These are phyloP conservation scores for Prenolepis imparis DNA, from an alignment of 2,888 invertebrate species.

Conservation along the genomic window DNA sequence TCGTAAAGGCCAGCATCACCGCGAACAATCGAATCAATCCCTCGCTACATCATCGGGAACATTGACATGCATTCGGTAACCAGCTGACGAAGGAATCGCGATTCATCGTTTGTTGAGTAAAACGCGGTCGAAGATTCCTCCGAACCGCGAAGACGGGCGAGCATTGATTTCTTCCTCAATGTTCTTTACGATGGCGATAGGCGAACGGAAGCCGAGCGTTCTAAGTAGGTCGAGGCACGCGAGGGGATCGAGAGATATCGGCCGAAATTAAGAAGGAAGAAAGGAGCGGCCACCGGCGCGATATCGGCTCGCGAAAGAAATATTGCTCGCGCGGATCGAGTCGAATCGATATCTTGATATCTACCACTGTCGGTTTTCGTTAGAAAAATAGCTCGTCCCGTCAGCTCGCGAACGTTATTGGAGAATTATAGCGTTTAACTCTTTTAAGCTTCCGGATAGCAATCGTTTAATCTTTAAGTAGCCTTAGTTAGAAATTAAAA, in stretches of 20 bases:
- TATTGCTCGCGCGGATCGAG: conserved; percentile 37
- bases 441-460: conserved; percentile 5
- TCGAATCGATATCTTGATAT: conserved; percentile 30
- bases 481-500: conserved; percentile 1
- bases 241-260: conserved; percentile 33
- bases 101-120: conserved; percentile 73
- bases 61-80: conserved; percentile 66
- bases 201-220: conserved; percentile 16
- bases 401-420: conserved; percentile 32
- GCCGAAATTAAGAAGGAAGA: conserved; percentile 48
- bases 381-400: conserved; percentile 27
- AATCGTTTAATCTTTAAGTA: not conserved
- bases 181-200: conserved; percentile 38
- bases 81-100: conserved; percentile 72
- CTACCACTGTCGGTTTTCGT: conserved; percentile 27
- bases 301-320: conserved; percentile 40
- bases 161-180: conserved; percentile 72
- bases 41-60: conserved; percentile 38
- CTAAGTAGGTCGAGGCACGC: conserved; percentile 47
- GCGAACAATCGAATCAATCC: conserved; percentile 56
- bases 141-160: conserved; percentile 53
- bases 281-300: conserved; percentile 21
- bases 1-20: conserved; percentile 55
- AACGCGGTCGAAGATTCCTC: conserved; percentile 66
- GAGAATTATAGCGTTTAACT: conserved; percentile 35